phyloP scores from a whole-genome alignment of 2,888 invertebrate genomes.

The Keiferia lycopersicella region DNA sequence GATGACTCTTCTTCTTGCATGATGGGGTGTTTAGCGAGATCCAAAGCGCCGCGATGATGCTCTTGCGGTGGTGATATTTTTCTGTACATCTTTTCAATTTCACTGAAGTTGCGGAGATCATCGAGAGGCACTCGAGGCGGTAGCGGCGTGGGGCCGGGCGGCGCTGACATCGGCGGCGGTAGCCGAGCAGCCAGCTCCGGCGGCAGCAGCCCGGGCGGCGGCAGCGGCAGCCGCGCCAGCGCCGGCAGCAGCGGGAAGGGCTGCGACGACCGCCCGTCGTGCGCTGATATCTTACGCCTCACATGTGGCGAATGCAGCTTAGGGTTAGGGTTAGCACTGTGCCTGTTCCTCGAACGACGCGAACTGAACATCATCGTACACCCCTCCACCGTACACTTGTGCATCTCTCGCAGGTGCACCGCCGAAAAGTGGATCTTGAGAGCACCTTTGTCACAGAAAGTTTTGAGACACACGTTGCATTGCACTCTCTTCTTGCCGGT shows the following conservation, averaged over 20 bases:
- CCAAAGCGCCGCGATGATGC: conserved; percentile 57
- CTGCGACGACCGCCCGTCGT: conserved; percentile 93
- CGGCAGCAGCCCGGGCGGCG: conserved; percentile 84
- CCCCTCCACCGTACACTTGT: conserved; percentile 98
- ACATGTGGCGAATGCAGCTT: conserved; percentile 98
- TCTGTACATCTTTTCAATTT: conserved; percentile 79
- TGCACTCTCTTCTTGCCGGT: conserved; percentile 98
- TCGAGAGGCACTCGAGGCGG: conserved; percentile 79
- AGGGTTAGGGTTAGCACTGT: conserved; percentile 98
- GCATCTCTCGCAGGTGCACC: conserved; percentile 98
- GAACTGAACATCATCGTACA: conserved; percentile 99
- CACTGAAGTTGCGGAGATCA: conserved; percentile 76
- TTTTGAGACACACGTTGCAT: conserved; percentile 98
- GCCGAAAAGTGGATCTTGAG: conserved; percentile 99
- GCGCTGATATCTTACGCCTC: conserved; percentile 94
- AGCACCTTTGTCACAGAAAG: conserved; percentile 99
- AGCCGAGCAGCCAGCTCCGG: conserved; percentile 79
- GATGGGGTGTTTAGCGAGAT: conserved; percentile 59
- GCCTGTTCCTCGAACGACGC: conserved; percentile 95
- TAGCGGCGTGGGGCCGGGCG: conserved; percentile 66
- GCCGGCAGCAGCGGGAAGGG: conserved; percentile 88
- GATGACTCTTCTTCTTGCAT: conserved; percentile 59
- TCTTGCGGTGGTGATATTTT: conserved; percentile 67
- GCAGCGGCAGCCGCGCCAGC: conserved; percentile 86
- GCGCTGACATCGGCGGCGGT: conserved; percentile 57